Conservation (phyloP, 1,140 invertebrate species). For the Drosophila insularis region DNA sequence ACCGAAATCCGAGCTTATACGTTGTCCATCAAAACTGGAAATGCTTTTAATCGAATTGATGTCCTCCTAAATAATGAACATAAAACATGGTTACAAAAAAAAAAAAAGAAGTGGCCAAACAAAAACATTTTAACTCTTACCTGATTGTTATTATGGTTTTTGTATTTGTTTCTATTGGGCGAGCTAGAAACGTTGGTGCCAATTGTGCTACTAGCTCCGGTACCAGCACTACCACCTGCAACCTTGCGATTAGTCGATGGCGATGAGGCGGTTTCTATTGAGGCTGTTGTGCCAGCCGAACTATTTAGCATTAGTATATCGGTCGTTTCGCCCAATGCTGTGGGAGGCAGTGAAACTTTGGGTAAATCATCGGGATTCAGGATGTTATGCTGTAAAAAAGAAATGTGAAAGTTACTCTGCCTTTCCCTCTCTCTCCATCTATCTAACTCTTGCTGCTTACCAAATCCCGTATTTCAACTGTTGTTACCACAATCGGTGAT, state of each 20-base stretch:
- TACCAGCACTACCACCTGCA: neutral
- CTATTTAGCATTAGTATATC: conserved; percentile 63
- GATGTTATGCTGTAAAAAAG: conserved; percentile 42
- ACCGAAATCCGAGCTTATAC: conserved; percentile 54
- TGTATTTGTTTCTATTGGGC: conserved; percentile 59
- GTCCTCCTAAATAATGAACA: conserved; percentile 53
- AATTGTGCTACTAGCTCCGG: neutral
- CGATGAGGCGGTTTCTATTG: conserved; percentile 58
- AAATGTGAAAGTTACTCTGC: no score
- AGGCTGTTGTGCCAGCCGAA: conserved; percentile 65
- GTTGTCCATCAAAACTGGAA: conserved; percentile 51
- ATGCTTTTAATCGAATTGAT: conserved; percentile 80
- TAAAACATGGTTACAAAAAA: no score
- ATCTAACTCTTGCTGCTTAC: conserved; percentile 45
- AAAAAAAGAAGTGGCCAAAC: no score
- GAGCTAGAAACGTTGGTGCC: neutral
- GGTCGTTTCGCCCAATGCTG: conserved; percentile 24
- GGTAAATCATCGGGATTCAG: conserved; percentile 50
- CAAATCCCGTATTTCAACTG: conserved; percentile 59
- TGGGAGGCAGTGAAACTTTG: conserved; percentile 31
- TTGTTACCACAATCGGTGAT: conserved; percentile 60
- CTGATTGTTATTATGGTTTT: conserved; percentile 68
- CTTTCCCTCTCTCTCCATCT: no score
- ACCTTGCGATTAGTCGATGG: conserved; percentile 43
- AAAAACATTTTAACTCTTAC: conserved; percentile 12